Base-by-base conservation (phyloP, 1,140 invertebrate species). In the Philopotamus ludificatus region DNA sequence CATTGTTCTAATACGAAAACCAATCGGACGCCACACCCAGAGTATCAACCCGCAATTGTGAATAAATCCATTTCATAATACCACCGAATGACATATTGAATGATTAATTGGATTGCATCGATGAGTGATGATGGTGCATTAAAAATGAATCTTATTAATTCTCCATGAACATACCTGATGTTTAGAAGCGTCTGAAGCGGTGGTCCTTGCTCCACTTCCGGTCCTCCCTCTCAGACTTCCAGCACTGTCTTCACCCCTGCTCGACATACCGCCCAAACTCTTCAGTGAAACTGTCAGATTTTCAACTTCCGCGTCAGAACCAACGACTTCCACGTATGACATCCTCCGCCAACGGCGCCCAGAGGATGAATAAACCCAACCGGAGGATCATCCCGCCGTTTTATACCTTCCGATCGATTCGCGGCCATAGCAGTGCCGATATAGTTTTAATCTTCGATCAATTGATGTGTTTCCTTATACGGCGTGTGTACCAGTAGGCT, bases 241-340 rank as follows among this genome's bases (percentile, higher is more conserved):
- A 8, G 22, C 4, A 2, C 28, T 41, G 16, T 65, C 63, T 3
- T 65, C 62, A 16, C 61, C 62, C 50, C 50, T 54, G 16, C 15
- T 47, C 23, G 53, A 45, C 63, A 65, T 65, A n/a, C 20, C 41
- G 10, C 47, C 28, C 22, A 51, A 4, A 26, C 42, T 58, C 25
- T 45, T 65, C 53, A 65, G 26, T 1, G 63, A 58, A 0, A 57
- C 53, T 1, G 51, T 53, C 25, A 57, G 39, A 18, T 34, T 63
- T 3, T 65, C 63, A 18, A 54, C 63, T 57, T 65, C 63, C 42
- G 20, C 53, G 53, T 65, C 63, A 12, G 63, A 65, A 18, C 51
- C 54, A 12, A 54, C 63, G 12, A 39, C 41, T 12, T 47, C 63
- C 26, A 25, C 51, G 63, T 57, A 65, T 41, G 63, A 65, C 63